Evolutionary conservation across 2,113 vertebrate species (phyloP), one percentile per base, ranked within the genome.

Genomic region (Rhabdornis inornatus): DNA sequence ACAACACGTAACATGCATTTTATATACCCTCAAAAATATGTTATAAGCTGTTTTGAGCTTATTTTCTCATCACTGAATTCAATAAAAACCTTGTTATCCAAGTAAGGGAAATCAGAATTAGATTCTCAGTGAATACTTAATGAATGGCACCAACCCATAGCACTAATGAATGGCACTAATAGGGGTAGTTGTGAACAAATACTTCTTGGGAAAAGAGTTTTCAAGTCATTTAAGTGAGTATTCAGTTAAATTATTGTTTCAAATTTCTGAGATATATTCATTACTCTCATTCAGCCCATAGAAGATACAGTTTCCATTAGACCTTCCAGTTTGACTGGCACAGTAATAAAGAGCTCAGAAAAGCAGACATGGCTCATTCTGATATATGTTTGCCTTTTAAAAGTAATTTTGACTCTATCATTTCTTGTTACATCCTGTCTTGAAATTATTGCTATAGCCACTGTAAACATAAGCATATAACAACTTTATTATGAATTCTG

Each of bases 1-100:
- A 55, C 5, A 81, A 50, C 28, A 53, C 10, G 27, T 52, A 66
- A 7, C 7, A 76, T 0, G 0, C 9, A 28, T 83, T 49, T n/a
- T 52, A 64, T 47, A 39, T 55, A 39, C 15, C 20, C 63, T 80
- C 6, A 79, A 76, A 89, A 71, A 60, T 42, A 17, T 22, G 22
- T 42, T 44, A 61, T 28, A 75, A 60, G 44, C 16, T 56, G 3
- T 17, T 71, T 87, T 83, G 14, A 81, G 63, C 50, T 28, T 52
- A 42, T 11, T 56, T 90, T 80, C 31, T 76, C 53, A 75, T 31
- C 11, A 71, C 3, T 55, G 13, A 75, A 59, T 84, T 53, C 17
- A 87, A 25, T 31, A 57, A 65, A 82, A 70, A 35, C 24, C 25
- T 88, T 64, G 11, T 44, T 61, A 80, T 45, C 2, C 3, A 74